Base-by-base conservation (phyloP, 1,140 invertebrate genomes). In the Parasteatoda tepidariorum region DNA sequence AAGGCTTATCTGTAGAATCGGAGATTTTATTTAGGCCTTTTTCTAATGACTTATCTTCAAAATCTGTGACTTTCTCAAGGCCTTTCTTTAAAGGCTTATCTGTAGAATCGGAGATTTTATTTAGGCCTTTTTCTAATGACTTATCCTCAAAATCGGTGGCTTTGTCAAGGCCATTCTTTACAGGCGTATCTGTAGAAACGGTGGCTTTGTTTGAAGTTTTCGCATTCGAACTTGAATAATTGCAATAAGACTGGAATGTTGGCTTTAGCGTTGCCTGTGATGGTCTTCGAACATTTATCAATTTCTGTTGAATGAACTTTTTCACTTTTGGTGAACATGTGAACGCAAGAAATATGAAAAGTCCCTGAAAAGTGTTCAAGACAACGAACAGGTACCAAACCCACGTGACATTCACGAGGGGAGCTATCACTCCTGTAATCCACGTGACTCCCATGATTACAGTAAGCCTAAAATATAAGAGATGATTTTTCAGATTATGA, bases 311-410 rank as follows among this genome's bases (percentile, higher is more conserved):
- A 34, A 84, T 33, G 28, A 55, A 55, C 33, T 62, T 84, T 30
- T 64, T 79, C 13, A 79, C 75, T 57, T 84, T 84, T 0, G 15
- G 4, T 2, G 57, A 68, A 64, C 81, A 92, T 9, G 92, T 91
- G 87, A 92, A 92, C 0, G 91, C 91, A 0, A 92, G 81, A 84
- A 92, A 91, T 41, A 92, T 91, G 86, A 92, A 92, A 7, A 92
- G 85, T 0, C 92, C 92, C 87, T 92, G 92, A 13, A 92, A 87
- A 3, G 91, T 90, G 86, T 92, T 92, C 18, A 92, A 86, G 5
- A 89, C 85, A 0, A 92, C 90, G 86, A 92, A 92, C 11, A 91
- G 84, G 84, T 91, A 91, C 88, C 88, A 88, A 13, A 92, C 85
- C n/a, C 74, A 83, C 11, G 64, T 30, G 22, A 18, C 26, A 31